Evolutionary conservation across 2,888 invertebrate species (phyloP), one percentile per base, ranked within the genome.

Genomic region (Pharmacophagus antenor): DNA sequence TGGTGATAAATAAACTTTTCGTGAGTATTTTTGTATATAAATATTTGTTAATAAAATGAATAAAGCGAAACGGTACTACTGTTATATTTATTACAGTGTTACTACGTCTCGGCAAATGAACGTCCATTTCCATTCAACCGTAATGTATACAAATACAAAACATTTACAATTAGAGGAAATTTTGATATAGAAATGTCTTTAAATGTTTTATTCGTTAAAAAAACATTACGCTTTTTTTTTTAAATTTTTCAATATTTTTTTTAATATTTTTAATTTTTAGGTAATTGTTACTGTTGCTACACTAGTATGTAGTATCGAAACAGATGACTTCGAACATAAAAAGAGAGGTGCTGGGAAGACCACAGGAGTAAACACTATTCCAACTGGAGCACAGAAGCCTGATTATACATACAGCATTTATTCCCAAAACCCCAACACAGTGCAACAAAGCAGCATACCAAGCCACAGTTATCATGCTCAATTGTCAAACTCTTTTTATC

Each of bases 331-430:
- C 1, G 91, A 91, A 50, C 85, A 84, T 66, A 91, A 88, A 74
- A 91, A 91, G 65, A 75, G 90, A 62, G 90, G 86, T 12, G 82
- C 79, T 1, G 85, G 80, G 6, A 88, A 88, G 65, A 73, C 80
- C 2, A 84, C 77, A 17, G 79, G 72, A 42, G 62, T 89, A 48
- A 91, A 91, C 64, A 69, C 88, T 0, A 85, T 91, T 8, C 81
- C 88, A 1, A 81, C 84, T 0, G 88, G 88, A 46, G 82, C 82
- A 5, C 91, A 89, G 68, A 91, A 91, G 55, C 83, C 82, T 21
- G 91, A 91, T n/a, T 85, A 86, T 59, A 83, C 84, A 0, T 91
- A 88, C 67, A 85, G 77, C 61, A 80, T 86, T 64, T 90, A 88
- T 63, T 65, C 80, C 1, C 85, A 85, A 66, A 61, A 68, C 50